These are phyloP conservation scores for Morbakka virulenta DNA, from an alignment of 30 jellyfish, hydroid and myxozoan genomes.

Conservation along the genomic window DNA sequence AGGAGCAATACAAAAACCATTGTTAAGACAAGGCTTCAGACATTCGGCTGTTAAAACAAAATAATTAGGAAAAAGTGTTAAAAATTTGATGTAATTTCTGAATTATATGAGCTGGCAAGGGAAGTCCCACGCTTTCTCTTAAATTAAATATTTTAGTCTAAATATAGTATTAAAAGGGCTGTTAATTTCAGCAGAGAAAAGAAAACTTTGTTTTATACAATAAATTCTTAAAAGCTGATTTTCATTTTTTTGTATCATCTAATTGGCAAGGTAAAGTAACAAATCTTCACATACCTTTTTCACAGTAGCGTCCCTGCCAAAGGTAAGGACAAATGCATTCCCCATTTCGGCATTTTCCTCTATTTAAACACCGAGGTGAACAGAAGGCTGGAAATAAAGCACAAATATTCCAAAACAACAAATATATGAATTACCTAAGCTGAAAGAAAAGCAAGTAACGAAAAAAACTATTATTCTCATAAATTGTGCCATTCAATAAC, in stretches of 20 bases:
- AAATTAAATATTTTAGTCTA: no score
- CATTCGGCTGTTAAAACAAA: slow-evolving; percentile 1
- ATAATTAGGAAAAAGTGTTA: not conserved
- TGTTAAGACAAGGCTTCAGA: slow-evolving; percentile 16
- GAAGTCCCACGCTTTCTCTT: no score
- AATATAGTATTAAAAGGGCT: no score
- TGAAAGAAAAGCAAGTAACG: no score
- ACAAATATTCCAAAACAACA: no score
- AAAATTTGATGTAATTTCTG: no score
- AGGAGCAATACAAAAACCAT: slow-evolving; percentile 18
- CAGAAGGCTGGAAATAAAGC: no score
- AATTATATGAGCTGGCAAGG: no score
- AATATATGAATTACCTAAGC: no score
- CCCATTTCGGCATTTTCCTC: slow-evolving; percentile 1
- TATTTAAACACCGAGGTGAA: not conserved
- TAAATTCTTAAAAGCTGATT: not conserved
- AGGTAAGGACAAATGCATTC: not conserved
- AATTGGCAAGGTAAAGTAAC: not conserved
- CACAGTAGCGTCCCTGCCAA: slow-evolving; percentile 4
- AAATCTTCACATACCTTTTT: slow-evolving; percentile 16
- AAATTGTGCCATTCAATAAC: no score
- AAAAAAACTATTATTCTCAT: no score
- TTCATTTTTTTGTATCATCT: not conserved
- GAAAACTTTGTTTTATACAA: not conserved
- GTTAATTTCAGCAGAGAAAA: no score